Percentiles rank a stretch among this genome's conserved stretches.
These are phyloP conservation scores for Mus caroli DNA, from an alignment of 2,797 vertebrate genomes.

Conservation along the genomic window DNA sequence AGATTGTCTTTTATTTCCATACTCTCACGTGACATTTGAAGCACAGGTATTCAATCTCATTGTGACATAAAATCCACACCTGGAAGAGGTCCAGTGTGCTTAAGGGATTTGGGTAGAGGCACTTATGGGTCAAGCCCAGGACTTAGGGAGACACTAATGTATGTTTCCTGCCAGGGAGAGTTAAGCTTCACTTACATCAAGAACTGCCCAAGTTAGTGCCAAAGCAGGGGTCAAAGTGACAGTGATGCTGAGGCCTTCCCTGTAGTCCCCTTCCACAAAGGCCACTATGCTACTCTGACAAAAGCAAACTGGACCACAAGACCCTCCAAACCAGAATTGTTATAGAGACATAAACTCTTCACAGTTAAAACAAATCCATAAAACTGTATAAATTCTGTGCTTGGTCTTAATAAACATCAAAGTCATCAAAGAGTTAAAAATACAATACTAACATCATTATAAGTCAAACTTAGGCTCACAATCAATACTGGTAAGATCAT, in stretches of 20 bases:
- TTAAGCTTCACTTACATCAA: neutral
- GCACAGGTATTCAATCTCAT: constrained; percentile 34
- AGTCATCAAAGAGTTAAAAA: constrained; percentile 68
- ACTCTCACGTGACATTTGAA: constrained; percentile 59
- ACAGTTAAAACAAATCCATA: constrained; percentile 76
- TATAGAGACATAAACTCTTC: constrained; percentile 40
- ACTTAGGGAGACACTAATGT: neutral
- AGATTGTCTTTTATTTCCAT: constrained; percentile 77
- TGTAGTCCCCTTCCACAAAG: no score
- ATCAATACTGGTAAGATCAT: neutral
- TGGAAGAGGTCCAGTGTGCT: neutral
- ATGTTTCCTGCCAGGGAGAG: neutral
- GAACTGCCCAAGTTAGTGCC: neutral
- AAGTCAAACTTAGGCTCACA: constrained; percentile 44
- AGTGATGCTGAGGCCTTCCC: no score
- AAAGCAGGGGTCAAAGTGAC: neutral
- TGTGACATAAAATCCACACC: constrained; percentile 41
- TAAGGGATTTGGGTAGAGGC: neutral
- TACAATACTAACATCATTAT: constrained; percentile 67
- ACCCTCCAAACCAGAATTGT: neutral
- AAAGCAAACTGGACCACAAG: constrained; percentile 17
- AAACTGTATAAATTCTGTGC: constrained; percentile 69
- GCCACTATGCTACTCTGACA: neutral
- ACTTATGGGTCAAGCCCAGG: neutral
- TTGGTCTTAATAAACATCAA: constrained; percentile 41